Percentiles rank a stretch among this genome's conserved stretches.
Evolutionary conservation across 2,113 vertebrate species (phyloP).

Genomic region (Hippolais icterina): DNA sequence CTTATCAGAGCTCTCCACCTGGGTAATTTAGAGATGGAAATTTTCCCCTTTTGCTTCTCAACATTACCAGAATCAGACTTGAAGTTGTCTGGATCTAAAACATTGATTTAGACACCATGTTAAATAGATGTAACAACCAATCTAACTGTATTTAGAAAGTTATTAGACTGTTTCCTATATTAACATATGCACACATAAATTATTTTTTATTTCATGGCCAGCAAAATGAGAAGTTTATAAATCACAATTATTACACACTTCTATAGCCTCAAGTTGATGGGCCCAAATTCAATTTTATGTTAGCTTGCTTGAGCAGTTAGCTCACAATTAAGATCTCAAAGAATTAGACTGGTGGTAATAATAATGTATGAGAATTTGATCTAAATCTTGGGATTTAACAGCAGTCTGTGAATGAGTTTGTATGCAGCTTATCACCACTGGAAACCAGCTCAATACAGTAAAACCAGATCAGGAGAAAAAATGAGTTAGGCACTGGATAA

Average conservation of each 20-base stretch:
- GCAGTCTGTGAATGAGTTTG: background rate
- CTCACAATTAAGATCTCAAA: conserved; percentile 41
- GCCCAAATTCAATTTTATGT: conserved; percentile 54
- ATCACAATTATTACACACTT: conserved; percentile 49
- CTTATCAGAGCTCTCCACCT: background rate
- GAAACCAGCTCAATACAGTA: background rate
- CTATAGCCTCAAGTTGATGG: background rate
- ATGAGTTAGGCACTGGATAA: background rate
- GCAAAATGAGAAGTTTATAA: conserved; percentile 50
- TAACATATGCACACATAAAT: conserved; percentile 11
- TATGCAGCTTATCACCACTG: background rate
- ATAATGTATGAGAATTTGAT: background rate
- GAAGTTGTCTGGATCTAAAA: background rate
- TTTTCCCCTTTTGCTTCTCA: background rate
- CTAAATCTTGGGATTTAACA: conserved; percentile 43
- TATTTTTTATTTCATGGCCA: conserved; percentile 33
- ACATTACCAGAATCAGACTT: background rate
- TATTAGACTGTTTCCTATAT: background rate
- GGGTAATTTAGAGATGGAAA: background rate
- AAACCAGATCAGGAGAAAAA: background rate
- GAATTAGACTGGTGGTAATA: conserved; percentile 11
- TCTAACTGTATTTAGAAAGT: background rate
- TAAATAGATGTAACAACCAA: background rate
- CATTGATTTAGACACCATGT: background rate
- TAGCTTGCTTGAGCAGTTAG: conserved; percentile 47